Conservation (phyloP, 2,888 invertebrate species). For the Brachynemurus nebulosus region DNA sequence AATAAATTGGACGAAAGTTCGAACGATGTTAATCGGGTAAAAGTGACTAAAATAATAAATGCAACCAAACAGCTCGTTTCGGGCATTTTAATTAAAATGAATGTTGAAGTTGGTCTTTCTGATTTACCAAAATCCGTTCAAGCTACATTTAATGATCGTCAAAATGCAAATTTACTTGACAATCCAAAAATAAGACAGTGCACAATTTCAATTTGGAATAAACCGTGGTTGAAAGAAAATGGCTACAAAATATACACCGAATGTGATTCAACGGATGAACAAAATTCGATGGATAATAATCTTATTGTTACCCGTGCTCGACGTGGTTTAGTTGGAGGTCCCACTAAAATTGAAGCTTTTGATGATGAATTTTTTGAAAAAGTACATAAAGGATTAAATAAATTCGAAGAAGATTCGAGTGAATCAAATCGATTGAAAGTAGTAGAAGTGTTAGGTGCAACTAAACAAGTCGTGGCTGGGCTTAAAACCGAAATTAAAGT, state of each 20-base stretch:
- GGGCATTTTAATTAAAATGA: conserved; percentile 41
- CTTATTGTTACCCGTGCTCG: too few species aligned
- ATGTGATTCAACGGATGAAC: too few species aligned
- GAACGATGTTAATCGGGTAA: conserved; percentile 19
- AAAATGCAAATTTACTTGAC: conserved; percentile 19
- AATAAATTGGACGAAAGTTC: conserved; percentile 20
- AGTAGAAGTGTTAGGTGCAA: conserved; percentile 32
- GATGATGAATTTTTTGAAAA: not conserved
- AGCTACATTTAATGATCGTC: conserved; percentile 19
- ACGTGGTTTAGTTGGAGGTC: too few species aligned
- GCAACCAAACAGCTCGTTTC: conserved; percentile 38
- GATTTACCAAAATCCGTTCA: conserved; percentile 32
- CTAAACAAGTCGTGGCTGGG: conserved; percentile 40
- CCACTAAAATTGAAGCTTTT: not conserved
- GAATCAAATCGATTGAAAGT: conserved; percentile 21
- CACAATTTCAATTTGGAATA: conserved; percentile 39
- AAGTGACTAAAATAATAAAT: conserved; percentile 31
- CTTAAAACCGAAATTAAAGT: conserved; percentile 16
- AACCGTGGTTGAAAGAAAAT: conserved; percentile 39
- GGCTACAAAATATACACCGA: conserved; percentile 31
- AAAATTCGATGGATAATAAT: too few species aligned
- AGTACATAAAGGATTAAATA: not conserved
- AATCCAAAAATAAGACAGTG: conserved; percentile 29
- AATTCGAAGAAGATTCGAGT: not conserved
- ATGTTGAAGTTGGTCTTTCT: conserved; percentile 41